These are phyloP conservation scores for Drosophila nigritarsus DNA, from an alignment of 2,888 invertebrate species.

Conservation along the genomic window DNA sequence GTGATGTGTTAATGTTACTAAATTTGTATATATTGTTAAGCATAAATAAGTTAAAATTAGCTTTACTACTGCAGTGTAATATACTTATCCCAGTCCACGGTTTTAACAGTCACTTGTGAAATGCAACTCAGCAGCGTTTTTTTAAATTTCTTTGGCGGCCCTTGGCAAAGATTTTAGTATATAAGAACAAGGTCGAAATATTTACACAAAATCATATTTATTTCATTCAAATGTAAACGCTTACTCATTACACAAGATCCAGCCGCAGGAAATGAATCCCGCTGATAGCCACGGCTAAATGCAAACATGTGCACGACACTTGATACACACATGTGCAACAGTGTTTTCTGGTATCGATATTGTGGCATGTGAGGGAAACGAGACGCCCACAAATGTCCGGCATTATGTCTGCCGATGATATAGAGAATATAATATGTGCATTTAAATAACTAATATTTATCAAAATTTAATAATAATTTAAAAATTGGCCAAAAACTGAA, in stretches of 20 bases:
- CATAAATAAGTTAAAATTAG: constrained; percentile 18
- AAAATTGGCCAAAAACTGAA: neutral
- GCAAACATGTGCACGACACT: constrained; percentile 8
- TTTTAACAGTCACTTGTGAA: constrained; percentile 26
- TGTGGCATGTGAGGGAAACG: constrained; percentile 54
- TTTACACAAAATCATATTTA: constrained; percentile 2
- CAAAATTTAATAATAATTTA: neutral
- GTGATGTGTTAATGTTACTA: constrained; percentile 50
- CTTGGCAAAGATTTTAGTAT: constrained; percentile 1
- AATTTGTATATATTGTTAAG: constrained; percentile 34
- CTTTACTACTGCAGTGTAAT: neutral
- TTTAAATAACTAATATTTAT: neutral
- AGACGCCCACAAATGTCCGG: constrained; percentile 53
- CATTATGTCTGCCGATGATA: constrained; percentile 25
- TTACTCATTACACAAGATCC: neutral
- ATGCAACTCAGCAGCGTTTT: constrained; percentile 17
- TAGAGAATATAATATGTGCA: neutral
- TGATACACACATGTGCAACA: constrained; percentile 12
- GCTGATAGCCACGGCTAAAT: constrained; percentile 31
- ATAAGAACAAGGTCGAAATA: constrained; percentile 10
- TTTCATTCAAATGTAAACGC: neutral
- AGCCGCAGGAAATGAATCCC: constrained; percentile 32
- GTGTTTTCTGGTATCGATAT: constrained; percentile 7
- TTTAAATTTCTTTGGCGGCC: constrained; percentile 7
- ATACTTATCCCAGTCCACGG: constrained; percentile 3